Evolutionary conservation across 2,113 vertebrate genomes (phyloP), one percentile per base, ranked within the genome.

Genomic region (Cnemophilus loriae): DNA sequence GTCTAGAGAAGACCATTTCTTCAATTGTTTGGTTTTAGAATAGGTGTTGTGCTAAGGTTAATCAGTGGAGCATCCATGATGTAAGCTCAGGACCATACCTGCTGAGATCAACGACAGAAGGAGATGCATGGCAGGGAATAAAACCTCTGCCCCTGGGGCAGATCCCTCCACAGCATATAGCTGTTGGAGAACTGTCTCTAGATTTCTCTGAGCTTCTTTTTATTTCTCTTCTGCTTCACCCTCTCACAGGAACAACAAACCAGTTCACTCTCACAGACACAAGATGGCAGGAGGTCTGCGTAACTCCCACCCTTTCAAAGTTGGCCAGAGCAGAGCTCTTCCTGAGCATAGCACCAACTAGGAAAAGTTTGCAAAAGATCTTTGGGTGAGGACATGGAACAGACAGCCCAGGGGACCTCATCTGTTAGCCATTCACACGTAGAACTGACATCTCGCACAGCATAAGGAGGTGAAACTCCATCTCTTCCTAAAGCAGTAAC

Each of bases 401-500:
- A 84, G 69, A 57, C 42, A 79, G 49, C 67, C 7, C 52, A 71
- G 47, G 26, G 20, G 28, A 85, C n/a, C 24, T 82, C 71, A 78
- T 90, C 68, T 95, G 76, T 80, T 59, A 78, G 68, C 44, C 4
- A 28, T 64, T 92, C 56, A 44, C 60, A 59, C 6, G 5, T 20
- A 23, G 33, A 79, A 80, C 70, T 76, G 75, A 70, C 30, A 74
- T 13, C 75, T 76, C 21, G 33, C 6, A 52, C 41, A 53, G 49
- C 84, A 94, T 65, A 56, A 95, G 89, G 77, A 94, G 44, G 20
- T 70, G 79, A 80, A 94, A 95, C 63, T 49, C 55, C 87, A 94
- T 91, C 93, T 87, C 91, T 77, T 96, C 81, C 89, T 85, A 83
- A 85, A 79, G 70, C 52, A 82, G 52, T 33, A 95, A 95, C 0